A percentile compares a stretch with the other conserved stretches of the same genome.
These are phyloP conservation scores for Barbus barbus DNA, from an alignment of 2,113 vertebrate genomes.

Conservation along the genomic window DNA sequence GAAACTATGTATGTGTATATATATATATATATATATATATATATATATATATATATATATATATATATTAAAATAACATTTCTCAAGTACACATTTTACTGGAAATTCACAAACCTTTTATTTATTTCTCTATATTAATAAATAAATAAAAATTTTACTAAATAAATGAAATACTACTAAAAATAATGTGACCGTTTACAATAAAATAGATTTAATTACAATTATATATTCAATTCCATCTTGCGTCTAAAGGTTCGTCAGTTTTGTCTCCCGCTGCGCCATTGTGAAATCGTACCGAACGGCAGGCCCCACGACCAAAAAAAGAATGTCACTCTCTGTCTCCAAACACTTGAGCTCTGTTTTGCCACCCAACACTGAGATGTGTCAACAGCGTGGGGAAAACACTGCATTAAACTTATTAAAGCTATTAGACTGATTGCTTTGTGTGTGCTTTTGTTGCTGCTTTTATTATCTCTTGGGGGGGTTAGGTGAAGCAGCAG, in stretches of 20 bases:
- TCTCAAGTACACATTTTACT: too few relatives aligned
- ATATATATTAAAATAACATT: too few relatives aligned
- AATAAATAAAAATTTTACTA: too few relatives aligned
- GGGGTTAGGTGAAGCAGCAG: constrained; percentile 46
- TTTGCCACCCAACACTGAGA: constrained; percentile 76
- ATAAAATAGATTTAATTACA: too few relatives aligned
- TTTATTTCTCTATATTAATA: too few relatives aligned
- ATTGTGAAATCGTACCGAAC: neutral
- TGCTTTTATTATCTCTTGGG: constrained; percentile 70
- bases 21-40: too few relatives aligned
- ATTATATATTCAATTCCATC: too few relatives aligned
- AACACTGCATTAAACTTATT: constrained; percentile 76
- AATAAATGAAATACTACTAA: too few relatives aligned
- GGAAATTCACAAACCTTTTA: too few relatives aligned
- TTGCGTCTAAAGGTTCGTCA: neutral
- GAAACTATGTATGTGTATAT: too few relatives aligned
- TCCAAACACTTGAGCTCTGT: constrained; percentile 77
- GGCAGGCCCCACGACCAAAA: neutral
- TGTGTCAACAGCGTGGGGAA: constrained; percentile 73
- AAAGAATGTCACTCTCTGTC: constrained; percentile 47
- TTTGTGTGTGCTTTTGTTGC: constrained; percentile 65
- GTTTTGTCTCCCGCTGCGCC: neutral
- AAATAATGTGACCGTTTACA: too few relatives aligned
- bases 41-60: too few relatives aligned
- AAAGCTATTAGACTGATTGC: constrained; percentile 78